These are phyloP conservation scores for Drosophila leontia DNA, from an alignment of 1,140 invertebrate genomes.

Conservation along the genomic window DNA sequence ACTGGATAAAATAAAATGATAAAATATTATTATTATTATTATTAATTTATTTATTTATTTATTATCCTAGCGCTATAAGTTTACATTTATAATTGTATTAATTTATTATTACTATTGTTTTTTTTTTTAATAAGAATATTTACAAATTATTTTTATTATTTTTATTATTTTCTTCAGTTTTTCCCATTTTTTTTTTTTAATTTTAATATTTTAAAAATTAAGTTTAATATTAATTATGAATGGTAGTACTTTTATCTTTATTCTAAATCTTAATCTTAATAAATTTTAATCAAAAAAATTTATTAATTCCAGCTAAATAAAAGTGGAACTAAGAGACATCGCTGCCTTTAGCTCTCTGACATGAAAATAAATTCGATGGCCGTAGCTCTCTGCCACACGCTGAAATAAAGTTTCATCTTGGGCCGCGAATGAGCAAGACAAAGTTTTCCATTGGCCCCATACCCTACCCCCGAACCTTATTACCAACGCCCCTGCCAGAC, in stretches of 20 bases:
- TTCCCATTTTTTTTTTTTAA: too few species aligned
- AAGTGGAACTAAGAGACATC: background rate
- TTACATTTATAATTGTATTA: too few species aligned
- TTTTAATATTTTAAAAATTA: background rate
- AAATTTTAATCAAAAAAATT: background rate
- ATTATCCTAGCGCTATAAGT: too few species aligned
- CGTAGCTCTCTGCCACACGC: constrained; percentile 55
- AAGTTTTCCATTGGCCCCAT: constrained; percentile 25
- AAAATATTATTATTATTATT: too few species aligned
- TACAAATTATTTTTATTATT: too few species aligned
- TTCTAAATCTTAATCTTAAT: background rate
- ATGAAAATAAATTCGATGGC: constrained; percentile 80
- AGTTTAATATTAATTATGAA: background rate
- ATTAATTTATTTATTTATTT: too few species aligned
- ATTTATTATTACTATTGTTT: too few species aligned
- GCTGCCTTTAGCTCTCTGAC: constrained; percentile 33
- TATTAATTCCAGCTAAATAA: background rate
- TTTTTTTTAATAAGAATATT: too few species aligned
- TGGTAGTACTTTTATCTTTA: background rate
- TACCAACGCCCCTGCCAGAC: background rate
- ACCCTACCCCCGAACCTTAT: background rate
- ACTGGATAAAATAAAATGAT: background rate
- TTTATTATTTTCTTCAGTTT: too few species aligned
- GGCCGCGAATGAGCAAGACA: constrained; percentile 54
- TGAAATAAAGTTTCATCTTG: constrained; percentile 78